These are phyloP conservation scores for Simalia tracyae DNA, from an alignment of 2,797 vertebrate species.

Conservation along the genomic window DNA sequence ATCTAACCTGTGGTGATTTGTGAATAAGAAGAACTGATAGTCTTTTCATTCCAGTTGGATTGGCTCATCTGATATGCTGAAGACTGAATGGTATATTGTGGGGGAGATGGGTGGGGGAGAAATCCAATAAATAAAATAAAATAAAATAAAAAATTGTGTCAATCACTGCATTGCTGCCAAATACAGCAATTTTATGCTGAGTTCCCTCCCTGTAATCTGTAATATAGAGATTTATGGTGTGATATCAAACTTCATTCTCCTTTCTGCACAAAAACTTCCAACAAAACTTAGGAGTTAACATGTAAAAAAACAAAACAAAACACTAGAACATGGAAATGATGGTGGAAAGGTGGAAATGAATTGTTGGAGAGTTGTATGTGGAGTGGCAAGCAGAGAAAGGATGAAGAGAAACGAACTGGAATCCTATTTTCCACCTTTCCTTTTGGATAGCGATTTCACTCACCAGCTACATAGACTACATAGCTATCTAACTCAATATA, in stretches of 20 bases:
- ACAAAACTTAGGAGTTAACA: neutral
- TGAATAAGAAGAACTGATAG: neutral
- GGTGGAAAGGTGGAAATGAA: neutral
- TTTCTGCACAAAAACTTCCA: neutral
- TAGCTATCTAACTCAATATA: neutral
- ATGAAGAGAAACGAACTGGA: neutral
- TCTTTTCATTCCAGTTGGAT: neutral
- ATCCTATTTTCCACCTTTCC: neutral
- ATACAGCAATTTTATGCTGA: neutral
- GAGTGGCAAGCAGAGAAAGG: neutral
- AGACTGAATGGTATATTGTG: neutral
- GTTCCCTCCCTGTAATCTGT: neutral
- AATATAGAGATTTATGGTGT: neutral
- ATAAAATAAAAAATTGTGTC: too few relatives aligned
- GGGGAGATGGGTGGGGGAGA: too few relatives aligned
- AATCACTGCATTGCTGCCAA: neutral
- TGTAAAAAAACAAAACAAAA: neutral
- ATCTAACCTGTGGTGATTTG: slow-evolving; percentile 12
- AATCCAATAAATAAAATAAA: too few relatives aligned
- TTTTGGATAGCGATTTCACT: neutral
- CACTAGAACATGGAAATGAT: neutral
- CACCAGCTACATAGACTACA: neutral
- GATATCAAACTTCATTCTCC: neutral
- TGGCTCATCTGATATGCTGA: neutral
- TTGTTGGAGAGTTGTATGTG: neutral